These are phyloP conservation scores for Hypena proboscidalis DNA, from an alignment of 2,888 invertebrate genomes.

Conservation along the genomic window DNA sequence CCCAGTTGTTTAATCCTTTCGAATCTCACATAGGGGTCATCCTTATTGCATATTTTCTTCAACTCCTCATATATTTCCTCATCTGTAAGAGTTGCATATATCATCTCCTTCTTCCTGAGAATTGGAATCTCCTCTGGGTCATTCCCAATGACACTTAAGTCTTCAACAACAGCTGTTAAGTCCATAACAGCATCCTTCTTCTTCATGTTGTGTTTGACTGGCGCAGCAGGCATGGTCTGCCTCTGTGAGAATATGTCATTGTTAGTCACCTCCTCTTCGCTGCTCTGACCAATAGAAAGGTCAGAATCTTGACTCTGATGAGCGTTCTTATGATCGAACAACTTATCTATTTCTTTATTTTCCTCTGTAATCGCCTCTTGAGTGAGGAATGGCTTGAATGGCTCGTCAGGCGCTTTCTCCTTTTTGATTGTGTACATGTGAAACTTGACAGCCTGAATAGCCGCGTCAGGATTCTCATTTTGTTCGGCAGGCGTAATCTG, in stretches of 20 bases:
- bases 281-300: constrained; percentile 80
- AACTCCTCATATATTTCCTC: constrained; percentile 92
- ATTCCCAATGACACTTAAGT: constrained; percentile 73
- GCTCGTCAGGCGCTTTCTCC: constrained; percentile 89
- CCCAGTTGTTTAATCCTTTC: constrained; percentile 94
- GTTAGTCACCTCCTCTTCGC: constrained; percentile 80
- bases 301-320: constrained; percentile 88
- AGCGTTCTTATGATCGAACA: constrained; percentile 89
- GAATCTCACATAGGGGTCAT: constrained; percentile 93
- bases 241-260: constrained; percentile 69
- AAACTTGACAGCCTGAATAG: constrained; percentile 95
- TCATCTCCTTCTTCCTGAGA: constrained; percentile 85
- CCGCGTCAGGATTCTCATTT: constrained; percentile 95
- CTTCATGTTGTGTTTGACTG: constrained; percentile 71
- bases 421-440: constrained; percentile 95
- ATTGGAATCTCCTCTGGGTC: constrained; percentile 85
- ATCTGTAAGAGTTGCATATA: constrained; percentile 86
- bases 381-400: constrained; percentile 93
- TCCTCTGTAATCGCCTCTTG: constrained; percentile 93
- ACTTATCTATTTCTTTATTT: constrained; percentile 92
- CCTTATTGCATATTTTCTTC: constrained; percentile 91
- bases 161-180: constrained; percentile 69
- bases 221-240: constrained; percentile 85
- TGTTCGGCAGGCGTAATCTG: constrained; percentile 95
- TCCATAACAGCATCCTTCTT: constrained; percentile 73